phyloP scores from a whole-genome alignment of 1,140 invertebrate genomes.

The Dermatophagoides farinae region DNA sequence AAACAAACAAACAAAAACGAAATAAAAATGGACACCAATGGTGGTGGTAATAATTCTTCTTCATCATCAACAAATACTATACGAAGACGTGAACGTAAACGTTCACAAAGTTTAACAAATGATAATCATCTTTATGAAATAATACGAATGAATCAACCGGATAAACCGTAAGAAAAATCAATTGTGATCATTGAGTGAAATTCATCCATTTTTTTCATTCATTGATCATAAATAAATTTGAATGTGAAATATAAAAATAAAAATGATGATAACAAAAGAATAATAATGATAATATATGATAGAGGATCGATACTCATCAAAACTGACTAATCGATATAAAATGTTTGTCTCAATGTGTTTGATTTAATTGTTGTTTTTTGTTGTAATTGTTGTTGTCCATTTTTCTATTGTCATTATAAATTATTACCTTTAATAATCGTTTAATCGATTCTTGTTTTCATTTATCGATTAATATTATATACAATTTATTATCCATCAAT shows the following conservation, averaged over 20 bases:
- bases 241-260: too few species aligned
- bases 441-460: neutral
- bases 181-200: neutral
- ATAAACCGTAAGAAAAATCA: constrained; percentile 7
- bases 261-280: too few species aligned
- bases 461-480: neutral
- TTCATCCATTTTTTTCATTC: too few species aligned
- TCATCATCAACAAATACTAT: neutral
- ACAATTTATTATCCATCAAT: neutral
- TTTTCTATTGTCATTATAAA: too few species aligned
- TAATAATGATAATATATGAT: too few species aligned
- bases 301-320: too few species aligned
- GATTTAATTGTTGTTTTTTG: neutral
- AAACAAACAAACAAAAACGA: neutral
- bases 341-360: neutral
- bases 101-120: constrained; percentile 1
- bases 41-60: neutral
- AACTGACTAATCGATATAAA: neutral
- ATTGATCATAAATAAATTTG: too few species aligned
- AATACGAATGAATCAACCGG: constrained; percentile 1
- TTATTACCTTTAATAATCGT: too few species aligned
- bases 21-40: neutral
- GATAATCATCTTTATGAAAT: constrained; percentile 5
- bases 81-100: neutral
- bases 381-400: neutral